These are phyloP conservation scores for Lichenostomus cassidix DNA, from an alignment of 2,113 vertebrate genomes.

Conservation along the genomic window DNA sequence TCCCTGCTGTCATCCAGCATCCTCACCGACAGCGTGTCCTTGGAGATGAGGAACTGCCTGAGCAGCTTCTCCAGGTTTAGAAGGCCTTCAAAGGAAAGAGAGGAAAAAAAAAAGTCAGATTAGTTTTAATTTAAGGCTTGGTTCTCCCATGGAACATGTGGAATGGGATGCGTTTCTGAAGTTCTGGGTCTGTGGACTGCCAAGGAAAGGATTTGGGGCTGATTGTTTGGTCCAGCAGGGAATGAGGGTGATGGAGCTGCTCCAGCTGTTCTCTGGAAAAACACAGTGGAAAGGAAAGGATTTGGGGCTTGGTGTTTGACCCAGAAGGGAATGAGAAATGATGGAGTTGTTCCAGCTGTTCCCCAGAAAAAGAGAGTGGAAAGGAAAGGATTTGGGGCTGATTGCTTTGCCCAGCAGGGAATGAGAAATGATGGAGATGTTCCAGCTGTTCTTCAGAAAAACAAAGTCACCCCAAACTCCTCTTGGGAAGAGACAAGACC, in stretches of 20 bases:
- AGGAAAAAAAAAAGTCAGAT: neutral
- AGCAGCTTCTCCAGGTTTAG: slow-evolving; percentile 97
- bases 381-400: neutral
- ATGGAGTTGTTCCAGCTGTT: neutral
- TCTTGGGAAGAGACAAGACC: neutral
- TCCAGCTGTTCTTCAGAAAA: neutral
- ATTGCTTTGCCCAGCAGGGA: neutral
- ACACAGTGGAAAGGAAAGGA: neutral
- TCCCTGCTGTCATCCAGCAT: slow-evolving; percentile 96
- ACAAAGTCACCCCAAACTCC: neutral
- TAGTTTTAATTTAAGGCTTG: neutral
- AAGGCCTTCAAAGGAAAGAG: slow-evolving; percentile 81
- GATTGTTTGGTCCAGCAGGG: neutral
- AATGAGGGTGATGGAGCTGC: neutral
- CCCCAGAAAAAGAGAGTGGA: neutral
- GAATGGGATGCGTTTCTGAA: neutral
- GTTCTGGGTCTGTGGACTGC: accelerated
- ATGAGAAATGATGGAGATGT: neutral
- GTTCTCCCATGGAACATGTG: accelerated
- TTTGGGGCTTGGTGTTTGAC: neutral
- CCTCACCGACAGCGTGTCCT: slow-evolving; percentile 94
- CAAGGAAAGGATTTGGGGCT: neutral
- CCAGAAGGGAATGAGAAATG: neutral
- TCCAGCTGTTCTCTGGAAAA: neutral
- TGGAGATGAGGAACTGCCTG: slow-evolving; percentile 97